Evolutionary conservation across 2,797 vertebrate species (phyloP).

Genomic region (Coccyzus lansbergi): DNA sequence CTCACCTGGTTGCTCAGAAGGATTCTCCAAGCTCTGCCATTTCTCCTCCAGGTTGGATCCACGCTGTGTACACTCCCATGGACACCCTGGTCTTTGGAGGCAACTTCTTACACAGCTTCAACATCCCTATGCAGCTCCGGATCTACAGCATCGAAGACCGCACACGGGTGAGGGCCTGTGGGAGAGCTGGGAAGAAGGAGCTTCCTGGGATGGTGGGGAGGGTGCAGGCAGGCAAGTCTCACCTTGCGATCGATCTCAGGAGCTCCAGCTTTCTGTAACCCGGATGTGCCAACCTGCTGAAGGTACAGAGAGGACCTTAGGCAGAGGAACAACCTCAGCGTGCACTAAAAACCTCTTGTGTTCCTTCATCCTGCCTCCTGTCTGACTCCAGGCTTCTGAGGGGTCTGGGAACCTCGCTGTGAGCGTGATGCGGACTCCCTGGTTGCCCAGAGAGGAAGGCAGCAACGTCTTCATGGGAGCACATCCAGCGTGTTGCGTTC

Average conservation of each 20-base stretch:
- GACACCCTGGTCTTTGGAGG: slow-evolving; percentile 97
- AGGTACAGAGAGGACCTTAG: not conserved
- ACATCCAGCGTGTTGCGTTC: not conserved
- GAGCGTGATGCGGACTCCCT: not conserved
- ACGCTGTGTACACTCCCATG: slow-evolving; percentile 97
- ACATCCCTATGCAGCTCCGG: slow-evolving; percentile 98
- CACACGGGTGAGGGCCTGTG: slow-evolving; percentile 84
- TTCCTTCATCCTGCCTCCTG: not conserved
- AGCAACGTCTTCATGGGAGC: not conserved
- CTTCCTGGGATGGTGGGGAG: not conserved
- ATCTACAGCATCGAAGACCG: slow-evolving; percentile 98
- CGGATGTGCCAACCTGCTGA: not conserved
- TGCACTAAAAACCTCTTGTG: not conserved
- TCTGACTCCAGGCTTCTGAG: not conserved
- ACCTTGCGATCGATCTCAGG: fast-evolving
- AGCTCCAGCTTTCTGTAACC: not conserved
- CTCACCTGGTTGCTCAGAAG: not conserved
- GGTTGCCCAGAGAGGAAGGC: not conserved
- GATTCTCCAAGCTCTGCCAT: not conserved
- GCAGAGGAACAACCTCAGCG: not conserved
- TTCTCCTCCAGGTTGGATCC: slow-evolving; percentile 90
- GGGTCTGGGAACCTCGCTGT: not conserved
- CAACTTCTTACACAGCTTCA: slow-evolving; percentile 98
- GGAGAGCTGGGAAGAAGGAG: not conserved
- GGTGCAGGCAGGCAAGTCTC: not conserved